Conservation (phyloP, 2,888 invertebrate species). For the Brachyptera putata region DNA sequence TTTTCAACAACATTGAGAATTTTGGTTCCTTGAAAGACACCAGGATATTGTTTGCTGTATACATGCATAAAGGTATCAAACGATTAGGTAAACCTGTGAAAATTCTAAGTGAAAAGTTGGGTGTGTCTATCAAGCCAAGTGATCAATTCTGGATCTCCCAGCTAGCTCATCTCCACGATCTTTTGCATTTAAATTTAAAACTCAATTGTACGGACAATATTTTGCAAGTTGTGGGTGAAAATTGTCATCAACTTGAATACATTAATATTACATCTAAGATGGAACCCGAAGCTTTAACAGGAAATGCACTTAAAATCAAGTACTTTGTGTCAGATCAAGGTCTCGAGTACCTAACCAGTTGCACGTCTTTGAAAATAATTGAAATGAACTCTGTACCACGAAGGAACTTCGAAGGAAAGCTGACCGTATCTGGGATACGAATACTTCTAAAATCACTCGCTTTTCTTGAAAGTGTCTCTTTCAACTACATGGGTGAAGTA, state of each 20-base stretch:
- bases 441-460: conserved; percentile 30
- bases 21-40: conserved; percentile 1
- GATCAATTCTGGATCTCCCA: conserved; percentile 33
- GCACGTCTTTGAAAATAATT: conserved; percentile 32
- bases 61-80: conserved; percentile 33
- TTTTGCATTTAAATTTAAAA: conserved; percentile 32
- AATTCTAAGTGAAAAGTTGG: not conserved
- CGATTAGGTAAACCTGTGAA: conserved; percentile 22
- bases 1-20: conserved; percentile 26
- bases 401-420: conserved; percentile 31
- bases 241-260: conserved; percentile 32
- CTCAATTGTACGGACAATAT: conserved; percentile 35
- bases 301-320: conserved; percentile 33
- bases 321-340: conserved; percentile 35
- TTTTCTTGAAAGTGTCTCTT: conserved; percentile 30
- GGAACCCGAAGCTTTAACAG: conserved; percentile 27
- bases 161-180: conserved; percentile 26
- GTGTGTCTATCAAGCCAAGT: not conserved
- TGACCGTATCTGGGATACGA: conserved; percentile 34
- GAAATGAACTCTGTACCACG: conserved; percentile 32
- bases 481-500: conserved; percentile 33
- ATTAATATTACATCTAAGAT: conserved; percentile 33
- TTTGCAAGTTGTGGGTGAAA: conserved; percentile 32
- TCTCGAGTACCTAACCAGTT: conserved; percentile 31
- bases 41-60: conserved; percentile 31